Evolutionary conservation across 2,113 vertebrate genomes (phyloP).

Genomic region (Lipotes vexillifer): DNA sequence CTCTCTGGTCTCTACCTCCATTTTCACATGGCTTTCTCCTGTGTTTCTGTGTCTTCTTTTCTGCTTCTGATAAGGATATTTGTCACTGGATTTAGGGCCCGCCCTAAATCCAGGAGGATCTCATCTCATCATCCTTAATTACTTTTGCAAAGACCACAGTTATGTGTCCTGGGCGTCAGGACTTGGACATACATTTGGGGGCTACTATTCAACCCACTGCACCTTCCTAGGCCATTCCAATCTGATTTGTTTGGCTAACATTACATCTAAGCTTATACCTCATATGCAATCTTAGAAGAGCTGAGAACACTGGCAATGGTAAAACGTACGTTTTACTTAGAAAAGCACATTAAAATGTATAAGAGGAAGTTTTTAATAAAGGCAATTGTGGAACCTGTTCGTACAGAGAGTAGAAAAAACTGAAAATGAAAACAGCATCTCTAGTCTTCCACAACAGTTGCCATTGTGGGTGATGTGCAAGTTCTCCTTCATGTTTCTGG

Average conservation of each 20-base stretch:
- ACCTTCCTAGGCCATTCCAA: neutral
- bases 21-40: neutral
- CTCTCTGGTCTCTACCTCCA: accelerated
- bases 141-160: neutral
- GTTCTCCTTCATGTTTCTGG: neutral
- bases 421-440: neutral
- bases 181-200: neutral
- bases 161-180: neutral
- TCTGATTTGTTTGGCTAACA: neutral
- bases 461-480: accelerated
- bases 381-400: neutral
- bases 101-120: neutral
- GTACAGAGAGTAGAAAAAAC: neutral
- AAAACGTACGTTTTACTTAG: neutral
- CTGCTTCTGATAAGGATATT: neutral
- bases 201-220: neutral
- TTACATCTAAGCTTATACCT: neutral
- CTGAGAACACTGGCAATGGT: neutral
- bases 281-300: neutral
- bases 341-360: neutral
- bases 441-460: neutral
- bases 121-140: neutral
- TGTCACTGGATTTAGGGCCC: neutral
- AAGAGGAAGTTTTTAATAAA: neutral
- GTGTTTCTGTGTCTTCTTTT: neutral